These are phyloP conservation scores for Drosophila suboccidentalis DNA, from an alignment of 2,888 invertebrate genomes.

Conservation along the genomic window DNA sequence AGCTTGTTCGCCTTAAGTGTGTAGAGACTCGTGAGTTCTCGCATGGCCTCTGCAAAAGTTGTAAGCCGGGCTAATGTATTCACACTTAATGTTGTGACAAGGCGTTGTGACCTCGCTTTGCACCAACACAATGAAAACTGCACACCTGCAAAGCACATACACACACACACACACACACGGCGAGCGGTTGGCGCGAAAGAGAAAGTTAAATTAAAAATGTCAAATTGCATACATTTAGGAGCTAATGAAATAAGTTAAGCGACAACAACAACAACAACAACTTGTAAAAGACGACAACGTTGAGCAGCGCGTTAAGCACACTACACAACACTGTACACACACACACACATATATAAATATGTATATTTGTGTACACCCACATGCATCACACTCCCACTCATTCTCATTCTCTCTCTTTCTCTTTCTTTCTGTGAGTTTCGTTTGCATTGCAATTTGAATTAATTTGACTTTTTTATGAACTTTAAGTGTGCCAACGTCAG, in stretches of 20 bases:
- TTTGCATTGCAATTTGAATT: conserved; percentile 75
- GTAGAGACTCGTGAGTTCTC: conserved; percentile 9
- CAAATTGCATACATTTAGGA: conserved; percentile 81
- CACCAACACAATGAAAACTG: conserved; percentile 24
- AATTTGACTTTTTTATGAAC: conserved; percentile 71
- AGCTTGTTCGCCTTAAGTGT: conserved; percentile 5
- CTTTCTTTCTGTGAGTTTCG: conserved; percentile 18
- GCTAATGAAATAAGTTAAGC: conserved; percentile 81
- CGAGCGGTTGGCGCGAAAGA: conserved; percentile 35
- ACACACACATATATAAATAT: neutral
- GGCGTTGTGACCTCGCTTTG: conserved; percentile 34
- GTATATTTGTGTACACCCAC: neutral
- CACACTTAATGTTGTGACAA: conserved; percentile 35
- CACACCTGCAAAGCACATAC: conserved; percentile 28
- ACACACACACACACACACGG: neutral
- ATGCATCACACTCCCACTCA: conserved; percentile 5
- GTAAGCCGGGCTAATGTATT: conserved; percentile 34
- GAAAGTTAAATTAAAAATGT: conserved; percentile 82
- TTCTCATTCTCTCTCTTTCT: too few species aligned
- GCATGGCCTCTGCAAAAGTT: conserved; percentile 13
- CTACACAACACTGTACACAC: conserved; percentile 24
- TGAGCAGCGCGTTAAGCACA: conserved; percentile 63
- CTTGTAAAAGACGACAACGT: conserved; percentile 28
- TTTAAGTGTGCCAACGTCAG: conserved; percentile 70
- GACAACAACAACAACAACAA: conserved; percentile 66